phyloP scores from a whole-genome alignment of 2,797 vertebrate genomes.

The Acipenser ruthenus region DNA sequence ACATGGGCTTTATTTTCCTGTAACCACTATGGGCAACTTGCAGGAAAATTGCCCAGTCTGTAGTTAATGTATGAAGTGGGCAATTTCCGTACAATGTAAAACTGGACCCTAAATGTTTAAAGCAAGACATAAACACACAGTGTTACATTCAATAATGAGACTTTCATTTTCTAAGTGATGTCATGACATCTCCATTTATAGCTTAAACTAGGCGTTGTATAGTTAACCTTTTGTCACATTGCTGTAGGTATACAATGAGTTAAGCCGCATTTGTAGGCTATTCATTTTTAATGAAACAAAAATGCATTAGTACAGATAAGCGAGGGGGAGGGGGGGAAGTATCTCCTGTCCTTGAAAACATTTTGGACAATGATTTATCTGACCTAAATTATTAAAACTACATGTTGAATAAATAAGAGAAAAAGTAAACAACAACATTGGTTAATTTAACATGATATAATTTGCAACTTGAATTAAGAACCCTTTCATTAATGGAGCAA shows the following conservation, averaged over 20 bases:
- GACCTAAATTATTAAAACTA: no score
- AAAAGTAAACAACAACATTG: no score
- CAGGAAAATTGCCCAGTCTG: no score
- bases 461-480: background rate
- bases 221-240: conserved; percentile 3
- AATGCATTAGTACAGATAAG: background rate
- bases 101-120: conserved; percentile 22
- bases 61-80: no score
- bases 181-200: background rate
- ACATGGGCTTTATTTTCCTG: no score
- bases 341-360: background rate
- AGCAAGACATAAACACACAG: conserved; percentile 20
- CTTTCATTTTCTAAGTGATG: no score
- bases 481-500: background rate
- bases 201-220: background rate
- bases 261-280: background rate
- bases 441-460: no score
- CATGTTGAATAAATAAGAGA: no score
- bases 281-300: conserved; percentile 8
- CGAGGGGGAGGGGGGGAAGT: background rate
- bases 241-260: background rate
- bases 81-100: no score
- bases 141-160: no score
- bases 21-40: no score
- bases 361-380: background rate